Conservation (phyloP, 1,140 invertebrate species). For the Oreohelix idahoensis region DNA sequence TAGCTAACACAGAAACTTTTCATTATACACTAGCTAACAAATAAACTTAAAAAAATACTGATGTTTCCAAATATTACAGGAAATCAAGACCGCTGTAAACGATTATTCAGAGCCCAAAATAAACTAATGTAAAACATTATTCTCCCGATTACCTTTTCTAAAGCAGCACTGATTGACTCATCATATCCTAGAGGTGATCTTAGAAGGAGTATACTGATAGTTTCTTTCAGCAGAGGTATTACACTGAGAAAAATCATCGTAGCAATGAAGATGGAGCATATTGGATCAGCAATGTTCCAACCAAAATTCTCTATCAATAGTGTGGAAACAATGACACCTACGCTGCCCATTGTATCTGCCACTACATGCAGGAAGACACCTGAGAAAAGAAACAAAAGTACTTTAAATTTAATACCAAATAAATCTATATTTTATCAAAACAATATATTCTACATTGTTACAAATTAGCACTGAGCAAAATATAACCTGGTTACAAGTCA, state of each 20-base stretch:
- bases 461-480: too few species aligned
- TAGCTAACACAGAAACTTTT: too few species aligned
- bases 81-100: too few species aligned
- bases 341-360: conserved; percentile 79
- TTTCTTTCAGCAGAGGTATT: conserved; percentile 76
- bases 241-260: conserved; percentile 77
- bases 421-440: too few species aligned
- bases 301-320: conserved; percentile 79
- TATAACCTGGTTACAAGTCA: too few species aligned
- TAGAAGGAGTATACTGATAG: conserved; percentile 74
- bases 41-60: too few species aligned
- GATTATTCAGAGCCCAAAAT: too few species aligned
- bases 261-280: conserved; percentile 80
- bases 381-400: conserved; percentile 54
- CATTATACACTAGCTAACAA: too few species aligned
- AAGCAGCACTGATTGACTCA: conserved; percentile 47
- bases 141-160: conserved; percentile 40
- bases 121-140: too few species aligned
- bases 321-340: conserved; percentile 79
- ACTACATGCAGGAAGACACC: conserved; percentile 80
- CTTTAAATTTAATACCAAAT: too few species aligned
- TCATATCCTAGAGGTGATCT: conserved; percentile 64
- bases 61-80: too few species aligned
- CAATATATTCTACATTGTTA: too few species aligned
- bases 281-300: conserved; percentile 78